Conservation (phyloP, 2,888 invertebrate genomes). For the Catocala nupta region DNA sequence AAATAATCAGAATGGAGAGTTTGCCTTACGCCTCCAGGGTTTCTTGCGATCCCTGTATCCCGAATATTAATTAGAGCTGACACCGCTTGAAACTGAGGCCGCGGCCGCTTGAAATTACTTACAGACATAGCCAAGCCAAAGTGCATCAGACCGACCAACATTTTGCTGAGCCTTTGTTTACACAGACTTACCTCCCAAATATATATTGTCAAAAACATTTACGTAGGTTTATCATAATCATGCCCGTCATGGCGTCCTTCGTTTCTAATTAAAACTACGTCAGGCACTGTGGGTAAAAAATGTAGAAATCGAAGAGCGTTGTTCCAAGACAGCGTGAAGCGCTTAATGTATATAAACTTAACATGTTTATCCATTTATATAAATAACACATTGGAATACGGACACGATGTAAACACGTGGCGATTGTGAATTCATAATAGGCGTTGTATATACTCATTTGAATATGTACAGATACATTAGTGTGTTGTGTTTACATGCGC, state of each 20-base stretch:
- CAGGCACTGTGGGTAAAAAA: slow-evolving; percentile 25
- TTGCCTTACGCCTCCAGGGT: slow-evolving; percentile 30
- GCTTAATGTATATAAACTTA: slow-evolving; percentile 16
- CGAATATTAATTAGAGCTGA: slow-evolving; percentile 47
- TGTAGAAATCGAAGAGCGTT: slow-evolving; percentile 40
- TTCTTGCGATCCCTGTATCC: slow-evolving; percentile 34
- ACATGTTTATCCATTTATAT: slow-evolving; percentile 24
- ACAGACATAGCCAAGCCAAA: slow-evolving; percentile 27
- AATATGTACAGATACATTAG: slow-evolving; percentile 13
- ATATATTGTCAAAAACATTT: slow-evolving; percentile 28
- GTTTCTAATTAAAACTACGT: slow-evolving; percentile 48
- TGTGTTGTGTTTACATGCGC: slow-evolving; percentile 46
- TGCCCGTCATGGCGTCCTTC: slow-evolving; percentile 28
- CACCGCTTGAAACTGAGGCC: slow-evolving; percentile 37
- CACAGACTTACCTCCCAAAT: slow-evolving; percentile 15
- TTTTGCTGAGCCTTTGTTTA: slow-evolving; percentile 18
- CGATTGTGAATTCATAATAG: slow-evolving; percentile 36
- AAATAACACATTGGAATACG: slow-evolving; percentile 46
- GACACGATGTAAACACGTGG: slow-evolving; percentile 57
- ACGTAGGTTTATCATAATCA: slow-evolving; percentile 36
- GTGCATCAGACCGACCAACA: slow-evolving; percentile 20
- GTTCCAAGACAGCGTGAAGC: slow-evolving; percentile 20
- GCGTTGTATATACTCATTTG: slow-evolving; percentile 25
- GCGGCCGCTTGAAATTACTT: slow-evolving; percentile 27
- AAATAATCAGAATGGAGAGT: slow-evolving; percentile 33